Conservation (phyloP, 2,888 invertebrate species). For the Eupelmus urozonus region DNA sequence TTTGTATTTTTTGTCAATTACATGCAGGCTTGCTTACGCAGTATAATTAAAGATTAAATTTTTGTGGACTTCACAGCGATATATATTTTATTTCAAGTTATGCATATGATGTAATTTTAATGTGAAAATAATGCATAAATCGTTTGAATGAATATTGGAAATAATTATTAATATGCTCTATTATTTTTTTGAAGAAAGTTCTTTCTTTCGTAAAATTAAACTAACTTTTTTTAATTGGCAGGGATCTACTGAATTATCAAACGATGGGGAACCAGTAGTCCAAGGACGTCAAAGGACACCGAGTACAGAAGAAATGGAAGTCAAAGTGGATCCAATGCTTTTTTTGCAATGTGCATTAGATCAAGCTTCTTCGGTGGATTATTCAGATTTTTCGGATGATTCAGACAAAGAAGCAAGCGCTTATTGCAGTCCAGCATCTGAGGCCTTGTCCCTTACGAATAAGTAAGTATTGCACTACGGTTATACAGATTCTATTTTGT, state of each 20-base stretch:
- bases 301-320: constrained; percentile 81
- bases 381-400: constrained; percentile 72
- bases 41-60: no score
- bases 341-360: constrained; percentile 81
- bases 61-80: no score
- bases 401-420: constrained; percentile 38
- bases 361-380: constrained; percentile 72
- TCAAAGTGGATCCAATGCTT: constrained; percentile 85
- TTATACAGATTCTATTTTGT: background rate
- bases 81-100: no score
- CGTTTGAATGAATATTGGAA: no score
- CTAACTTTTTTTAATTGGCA: no score
- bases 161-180: no score
- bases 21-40: no score
- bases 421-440: constrained; percentile 41
- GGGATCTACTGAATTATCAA: constrained; percentile 70
- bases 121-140: no score
- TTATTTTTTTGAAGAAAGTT: no score
- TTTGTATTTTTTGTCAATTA: no score
- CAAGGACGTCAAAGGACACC: constrained; percentile 63
- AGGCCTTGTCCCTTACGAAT: constrained; percentile 64
- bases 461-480: constrained; percentile 62
- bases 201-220: no score
- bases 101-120: no score
- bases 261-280: constrained; percentile 67